Base-by-base conservation (phyloP, 2,888 invertebrate species). In the Chrysomela aeneicollis region DNA sequence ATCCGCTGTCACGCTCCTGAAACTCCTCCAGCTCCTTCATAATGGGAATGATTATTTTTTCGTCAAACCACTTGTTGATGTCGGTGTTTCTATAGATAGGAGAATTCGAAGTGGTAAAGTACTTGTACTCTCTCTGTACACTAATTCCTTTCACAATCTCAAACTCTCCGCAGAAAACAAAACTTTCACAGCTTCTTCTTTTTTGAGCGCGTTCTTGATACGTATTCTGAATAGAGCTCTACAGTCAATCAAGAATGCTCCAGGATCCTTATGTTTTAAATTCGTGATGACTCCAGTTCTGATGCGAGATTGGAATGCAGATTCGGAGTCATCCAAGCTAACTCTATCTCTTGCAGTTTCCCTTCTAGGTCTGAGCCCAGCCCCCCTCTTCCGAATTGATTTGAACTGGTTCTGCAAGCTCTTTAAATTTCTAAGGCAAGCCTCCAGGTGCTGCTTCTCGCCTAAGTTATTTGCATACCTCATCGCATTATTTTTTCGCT, bases 161-260 rank as follows among this genome's bases (percentile, higher is more conserved):
- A 50, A 50, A 50, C 19, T 50, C 50, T 1, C 71, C 71, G 69
- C 9, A 64, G 64, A 60, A 74, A 74, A 55, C 73, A 72, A 61
- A 55, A 73, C 66, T 66, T 74, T 73, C 51, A 70, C 61, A 26
- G 55, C 42, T 8, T 70, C 67, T n/a, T 63, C 46, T 51, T 68
- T 73, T 6, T 30, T 61, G 35, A 47, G 35, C 15, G 17, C 51
- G 17, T 52, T 52, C 17, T 52, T 22, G 51, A 73, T 69, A 10
- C 59, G 8, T 18, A 59, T 54, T 19, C 37, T 8, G 21, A 67
- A 67, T 4, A 66, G 12, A n/a, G 53, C 50, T 46, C 12, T 37
- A 4, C 61, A 58, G 53, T 71, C 69, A 35, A 53, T 32, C 18
- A 70, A 47, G 47, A 71, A 70, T 22, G 61, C 21, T n/a, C 15